phyloP scores from a whole-genome alignment of 2,797 vertebrate species.

The Pempheris klunzingeri region DNA sequence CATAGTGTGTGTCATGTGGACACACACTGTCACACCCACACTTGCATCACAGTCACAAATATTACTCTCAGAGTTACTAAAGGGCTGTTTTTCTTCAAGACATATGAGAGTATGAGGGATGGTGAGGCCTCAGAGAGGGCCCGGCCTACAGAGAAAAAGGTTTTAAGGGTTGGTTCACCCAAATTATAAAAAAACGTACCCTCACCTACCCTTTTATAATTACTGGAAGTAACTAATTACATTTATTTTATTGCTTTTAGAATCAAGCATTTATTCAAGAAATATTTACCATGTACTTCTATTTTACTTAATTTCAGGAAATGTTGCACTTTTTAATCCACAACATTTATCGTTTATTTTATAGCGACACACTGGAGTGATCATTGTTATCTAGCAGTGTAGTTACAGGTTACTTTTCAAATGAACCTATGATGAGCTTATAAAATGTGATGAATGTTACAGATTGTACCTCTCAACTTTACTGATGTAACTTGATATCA shows the following conservation, averaged over 20 bases:
- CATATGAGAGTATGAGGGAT: not conserved
- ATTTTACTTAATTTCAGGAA: not conserved
- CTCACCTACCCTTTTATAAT: too few relatives aligned
- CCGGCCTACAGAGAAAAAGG: not conserved
- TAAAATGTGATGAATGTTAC: not conserved
- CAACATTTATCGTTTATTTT: not conserved
- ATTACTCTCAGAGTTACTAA: conserved; percentile 13
- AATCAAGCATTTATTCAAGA: too few relatives aligned
- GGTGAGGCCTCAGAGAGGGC: not conserved
- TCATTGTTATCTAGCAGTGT: not conserved
- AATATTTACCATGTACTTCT: not conserved
- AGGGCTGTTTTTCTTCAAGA: conserved; percentile 1
- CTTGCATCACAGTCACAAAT: conserved; percentile 49
- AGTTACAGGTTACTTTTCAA: not conserved
- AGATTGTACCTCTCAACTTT: not conserved
- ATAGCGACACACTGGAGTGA: not conserved
- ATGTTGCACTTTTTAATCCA: not conserved
- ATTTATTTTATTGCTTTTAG: not conserved
- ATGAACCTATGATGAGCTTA: not conserved
- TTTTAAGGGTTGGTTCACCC: not conserved
- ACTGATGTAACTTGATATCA: not conserved
- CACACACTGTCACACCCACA: conserved; percentile 42
- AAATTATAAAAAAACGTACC: not conserved
- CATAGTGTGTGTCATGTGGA: conserved; percentile 23
- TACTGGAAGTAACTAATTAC: not conserved